A percentile compares a stretch with the other conserved stretches of the same genome.
These are phyloP conservation scores for Lithophane semibrunnea DNA, from an alignment of 2,888 invertebrate genomes.

Conservation along the genomic window DNA sequence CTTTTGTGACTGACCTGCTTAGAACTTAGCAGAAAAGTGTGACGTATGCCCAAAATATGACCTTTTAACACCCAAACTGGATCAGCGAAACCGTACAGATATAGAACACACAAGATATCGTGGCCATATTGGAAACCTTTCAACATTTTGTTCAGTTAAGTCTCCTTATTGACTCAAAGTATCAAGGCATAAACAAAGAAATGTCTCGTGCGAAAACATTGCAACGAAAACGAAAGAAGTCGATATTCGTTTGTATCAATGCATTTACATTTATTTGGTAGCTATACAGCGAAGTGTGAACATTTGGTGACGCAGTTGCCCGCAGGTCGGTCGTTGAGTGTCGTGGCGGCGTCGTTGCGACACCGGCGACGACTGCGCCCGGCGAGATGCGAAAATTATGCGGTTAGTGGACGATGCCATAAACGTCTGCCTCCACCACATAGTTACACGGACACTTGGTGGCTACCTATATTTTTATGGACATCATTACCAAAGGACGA, in stretches of 20 bases:
- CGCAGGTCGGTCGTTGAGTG: slow-evolving; percentile 58
- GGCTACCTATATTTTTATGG: slow-evolving; percentile 41
- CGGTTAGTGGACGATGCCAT: slow-evolving; percentile 73
- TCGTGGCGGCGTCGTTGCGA: slow-evolving; percentile 48
- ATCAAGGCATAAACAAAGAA: slow-evolving; percentile 36
- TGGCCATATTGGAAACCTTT: slow-evolving; percentile 56
- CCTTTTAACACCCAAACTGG: slow-evolving; percentile 59
- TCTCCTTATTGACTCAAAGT: slow-evolving; percentile 39
- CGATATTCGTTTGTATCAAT: slow-evolving; percentile 45
- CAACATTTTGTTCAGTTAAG: slow-evolving; percentile 37
- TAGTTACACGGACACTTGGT: slow-evolving; percentile 22
- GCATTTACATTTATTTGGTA: slow-evolving; percentile 59
- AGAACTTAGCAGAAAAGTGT: slow-evolving; percentile 38
- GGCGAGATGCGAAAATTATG: slow-evolving; percentile 80
- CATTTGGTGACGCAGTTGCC: slow-evolving; percentile 55
- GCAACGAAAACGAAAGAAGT: slow-evolving; percentile 23
- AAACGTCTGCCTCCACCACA: slow-evolving; percentile 68
- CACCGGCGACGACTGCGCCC: slow-evolving; percentile 36
- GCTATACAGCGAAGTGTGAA: slow-evolving; percentile 33
- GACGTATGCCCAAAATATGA: slow-evolving; percentile 45
- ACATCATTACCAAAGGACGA: slow-evolving; percentile 28
- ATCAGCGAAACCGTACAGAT: slow-evolving; percentile 61
- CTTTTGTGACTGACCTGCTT: slow-evolving; percentile 49
- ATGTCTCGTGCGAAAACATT: slow-evolving; percentile 13
- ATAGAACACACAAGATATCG: slow-evolving; percentile 43